A percentile compares a stretch with the other conserved stretches of the same genome.
These are phyloP conservation scores for Euborellia annulipes DNA, from an alignment of 1,140 invertebrate genomes.

Conservation along the genomic window DNA sequence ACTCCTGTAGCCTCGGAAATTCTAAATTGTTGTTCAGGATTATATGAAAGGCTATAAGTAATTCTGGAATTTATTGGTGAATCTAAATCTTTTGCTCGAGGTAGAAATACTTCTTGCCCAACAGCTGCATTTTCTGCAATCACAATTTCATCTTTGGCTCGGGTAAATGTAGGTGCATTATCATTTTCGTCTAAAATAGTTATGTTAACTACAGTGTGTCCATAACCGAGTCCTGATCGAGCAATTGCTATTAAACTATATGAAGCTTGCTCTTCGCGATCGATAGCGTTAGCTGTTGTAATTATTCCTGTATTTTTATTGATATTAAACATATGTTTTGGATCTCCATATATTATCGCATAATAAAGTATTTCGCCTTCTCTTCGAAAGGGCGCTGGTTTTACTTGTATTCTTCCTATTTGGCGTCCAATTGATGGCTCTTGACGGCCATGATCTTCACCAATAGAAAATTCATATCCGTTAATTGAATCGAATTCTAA, in stretches of 20 bases:
- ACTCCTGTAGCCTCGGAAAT: slow-evolving; percentile 75
- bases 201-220: slow-evolving; percentile 59
- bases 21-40: slow-evolving; percentile 61
- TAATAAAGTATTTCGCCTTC: slow-evolving; percentile 40
- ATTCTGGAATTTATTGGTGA: slow-evolving; percentile 67
- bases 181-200: slow-evolving; percentile 83
- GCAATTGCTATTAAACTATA: slow-evolving; percentile 69
- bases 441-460: slow-evolving; percentile 49
- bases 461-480: slow-evolving; percentile 63
- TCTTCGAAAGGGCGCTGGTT: slow-evolving; percentile 28
- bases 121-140: slow-evolving; percentile 79
- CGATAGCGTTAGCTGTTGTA: slow-evolving; percentile 58
- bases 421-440: slow-evolving; percentile 39
- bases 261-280: slow-evolving; percentile 60
- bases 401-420: slow-evolving; percentile 59
- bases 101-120: slow-evolving; percentile 78
- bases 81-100: slow-evolving; percentile 69
- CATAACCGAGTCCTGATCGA: slow-evolving; percentile 45
- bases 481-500: slow-evolving; percentile 54
- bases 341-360: slow-evolving; percentile 70
- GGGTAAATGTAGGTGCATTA: slow-evolving; percentile 68
- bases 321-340: slow-evolving; percentile 53
- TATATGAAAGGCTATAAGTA: slow-evolving; percentile 60
- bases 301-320: slow-evolving; percentile 66
- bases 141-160: slow-evolving; percentile 54